Base-by-base conservation (phyloP, 2,797 vertebrate genomes). In the Leptatherina wallacei region DNA sequence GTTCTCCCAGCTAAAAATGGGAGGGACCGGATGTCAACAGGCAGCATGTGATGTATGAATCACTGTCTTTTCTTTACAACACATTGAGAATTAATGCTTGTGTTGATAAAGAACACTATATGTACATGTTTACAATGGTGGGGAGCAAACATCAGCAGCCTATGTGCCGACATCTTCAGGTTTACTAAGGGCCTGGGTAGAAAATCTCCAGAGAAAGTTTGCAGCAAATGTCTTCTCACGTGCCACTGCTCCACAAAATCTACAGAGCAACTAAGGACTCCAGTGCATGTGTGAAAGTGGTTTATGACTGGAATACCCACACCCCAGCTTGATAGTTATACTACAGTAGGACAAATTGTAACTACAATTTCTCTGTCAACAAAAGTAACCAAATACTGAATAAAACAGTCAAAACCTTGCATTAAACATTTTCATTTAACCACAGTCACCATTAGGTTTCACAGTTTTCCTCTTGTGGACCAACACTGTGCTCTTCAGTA, bases 391-490 rank as follows among this genome's bases (percentile, higher is more conserved):
- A 55, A 32, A 32, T 3, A 32, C 16, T 8, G 8, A 49, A n/a
- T 6, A 30, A 13, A 3, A 32, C 1, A 52, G 24, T 9, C 14
- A 18, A 30, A 40, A 9, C 7, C 16, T 18, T 49, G 20, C n/a
- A 49, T 49, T 22, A 24, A 59, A 72, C 11, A 67, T 40, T 51
- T 65, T 58, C 9, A 47, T 32, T 13, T 51, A 13, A 22, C 18
- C 42, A 32, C 7, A 0, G 47, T 54, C 4, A 40, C 63, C 2
- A 44, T 52, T 29, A 30, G 3, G 10, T 62, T 82, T 80, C 63
- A 72, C 74, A 71, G 56, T 74, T 61, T 54, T 47, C n/a, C 59
- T 5, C 9, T 61, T 16, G 35, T 32, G 0, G 59, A 24, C 16
- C 16, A 49, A 30, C 59, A n/a, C 24, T 8, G 29, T 42, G 1